phyloP scores from a whole-genome alignment of 1,140 invertebrate species.

The Drosophila repletoides region DNA sequence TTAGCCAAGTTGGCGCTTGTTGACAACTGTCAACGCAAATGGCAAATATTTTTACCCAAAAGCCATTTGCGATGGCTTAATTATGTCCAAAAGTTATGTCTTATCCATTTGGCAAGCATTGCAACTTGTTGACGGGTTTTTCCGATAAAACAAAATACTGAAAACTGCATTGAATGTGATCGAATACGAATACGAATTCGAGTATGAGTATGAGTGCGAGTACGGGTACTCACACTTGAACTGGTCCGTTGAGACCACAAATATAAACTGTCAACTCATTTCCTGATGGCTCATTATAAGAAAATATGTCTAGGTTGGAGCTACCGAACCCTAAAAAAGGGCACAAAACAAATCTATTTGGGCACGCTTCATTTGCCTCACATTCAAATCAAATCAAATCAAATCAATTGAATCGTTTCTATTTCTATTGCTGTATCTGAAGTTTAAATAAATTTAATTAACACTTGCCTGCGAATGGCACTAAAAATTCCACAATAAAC shows the following conservation, averaged over 20 bases:
- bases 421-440: constrained; percentile 16
- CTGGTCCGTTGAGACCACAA: constrained; percentile 1
- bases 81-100: constrained; percentile 75
- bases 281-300: constrained; percentile 23
- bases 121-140: constrained; percentile 57
- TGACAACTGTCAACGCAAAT: constrained; percentile 77
- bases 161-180: not conserved
- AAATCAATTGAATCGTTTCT: constrained; percentile 20
- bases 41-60: constrained; percentile 55
- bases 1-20: constrained; percentile 53
- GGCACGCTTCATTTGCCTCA: constrained; percentile 65
- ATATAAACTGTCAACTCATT: constrained; percentile 56
- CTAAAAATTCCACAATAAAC: constrained; percentile 32
- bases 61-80: constrained; percentile 68
- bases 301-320: not conserved
- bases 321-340: constrained; percentile 39
- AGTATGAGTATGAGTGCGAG: not conserved
- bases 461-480: constrained; percentile 56
- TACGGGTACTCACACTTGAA: not conserved
- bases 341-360: constrained; percentile 50
- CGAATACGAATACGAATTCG: constrained; percentile 1
- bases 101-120: constrained; percentile 46
- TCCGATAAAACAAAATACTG: constrained; percentile 33
- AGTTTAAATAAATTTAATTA: constrained; percentile 71
- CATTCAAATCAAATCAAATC: constrained; percentile 50